Base-by-base conservation (phyloP, 2,113 vertebrate species). In the Eurypyga helias region DNA sequence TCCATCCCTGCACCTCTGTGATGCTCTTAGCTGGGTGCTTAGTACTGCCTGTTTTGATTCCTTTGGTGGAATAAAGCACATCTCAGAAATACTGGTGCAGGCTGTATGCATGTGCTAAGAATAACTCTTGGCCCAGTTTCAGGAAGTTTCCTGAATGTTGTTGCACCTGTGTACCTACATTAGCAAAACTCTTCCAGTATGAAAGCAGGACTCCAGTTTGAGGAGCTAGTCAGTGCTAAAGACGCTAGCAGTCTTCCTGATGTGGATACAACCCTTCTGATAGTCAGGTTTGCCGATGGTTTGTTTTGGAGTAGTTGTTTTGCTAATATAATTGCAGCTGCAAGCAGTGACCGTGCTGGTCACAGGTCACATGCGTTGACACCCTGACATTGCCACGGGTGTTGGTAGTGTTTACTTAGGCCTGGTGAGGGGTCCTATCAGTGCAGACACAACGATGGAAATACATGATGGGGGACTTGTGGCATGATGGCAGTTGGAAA, bases 311-410 rank as follows among this genome's bases (percentile, higher is more conserved):
- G n/a, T n/a, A n/a, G n/a, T n/a, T 34, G 3, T 60, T 85, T 76
- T 80, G 48, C 57, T 76, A 11, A 8, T 76, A 3, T 17, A 75
- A 6, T 23, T 75, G 28, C 73, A 84, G 55, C 51, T 87, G 60
- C 61, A 51, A 7, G 11, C 19, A 17, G 0, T 29, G 15, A 28
- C 18, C 2, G 1, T 65, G 45, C 38, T 73, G 81, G 41, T 84
- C 19, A 2, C 0, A 1, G 33, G 34, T 79, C 23, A 5, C 2
- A 0, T 11, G 13, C 55, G 43, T 20, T 46, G 66, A 24, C 52
- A 7, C 23, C 28, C 13, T 31, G 70, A 57, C 41, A 20, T 28
- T 0, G 0, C 33, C 0, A 0, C 6, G 13, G 17, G 1, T 5
- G 4, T 51, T n/a, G 58, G 54, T 16, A 7, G 20, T 7, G 23